Evolutionary conservation across 2,797 vertebrate species (phyloP).

Genomic region (Myotis myotis): DNA sequence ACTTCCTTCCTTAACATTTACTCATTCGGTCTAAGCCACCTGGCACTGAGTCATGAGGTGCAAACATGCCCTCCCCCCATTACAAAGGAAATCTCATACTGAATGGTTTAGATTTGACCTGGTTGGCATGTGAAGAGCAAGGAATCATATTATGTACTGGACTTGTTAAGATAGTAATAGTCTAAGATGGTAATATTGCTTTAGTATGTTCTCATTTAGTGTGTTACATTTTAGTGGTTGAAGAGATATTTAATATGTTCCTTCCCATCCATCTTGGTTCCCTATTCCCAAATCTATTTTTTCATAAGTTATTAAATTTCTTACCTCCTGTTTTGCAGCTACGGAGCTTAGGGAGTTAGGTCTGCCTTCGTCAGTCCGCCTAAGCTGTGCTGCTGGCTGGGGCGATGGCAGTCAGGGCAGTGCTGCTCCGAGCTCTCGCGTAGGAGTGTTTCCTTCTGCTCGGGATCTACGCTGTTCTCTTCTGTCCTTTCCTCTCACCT

Average conservation of each 20-base stretch:
- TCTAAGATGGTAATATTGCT: not conserved
- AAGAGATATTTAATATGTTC: not conserved
- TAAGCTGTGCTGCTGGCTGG: not conserved
- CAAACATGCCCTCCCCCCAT: not conserved
- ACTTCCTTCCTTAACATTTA: constrained; percentile 13
- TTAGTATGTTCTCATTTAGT: not conserved
- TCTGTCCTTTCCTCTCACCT: not conserved
- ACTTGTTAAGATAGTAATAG: not conserved
- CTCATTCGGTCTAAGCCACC: not conserved
- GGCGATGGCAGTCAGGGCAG: not conserved
- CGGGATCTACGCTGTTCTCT: fast-evolving
- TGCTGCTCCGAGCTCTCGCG: not conserved
- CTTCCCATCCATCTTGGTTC: not conserved
- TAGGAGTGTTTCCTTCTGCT: not conserved
- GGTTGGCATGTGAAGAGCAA: not conserved
- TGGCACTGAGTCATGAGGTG: not conserved
- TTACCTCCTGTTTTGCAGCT: not conserved
- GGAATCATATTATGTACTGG: not conserved
- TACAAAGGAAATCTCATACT: not conserved
- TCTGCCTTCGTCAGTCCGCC: not conserved
- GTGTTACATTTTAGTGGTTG: not conserved
- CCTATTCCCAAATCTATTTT: not conserved
- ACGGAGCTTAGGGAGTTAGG: not conserved
- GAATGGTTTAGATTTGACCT: constrained; percentile 15
- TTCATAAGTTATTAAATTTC: not conserved